Evolutionary conservation across 2,888 invertebrate genomes (phyloP).

Genomic region (Acleris laterana): DNA sequence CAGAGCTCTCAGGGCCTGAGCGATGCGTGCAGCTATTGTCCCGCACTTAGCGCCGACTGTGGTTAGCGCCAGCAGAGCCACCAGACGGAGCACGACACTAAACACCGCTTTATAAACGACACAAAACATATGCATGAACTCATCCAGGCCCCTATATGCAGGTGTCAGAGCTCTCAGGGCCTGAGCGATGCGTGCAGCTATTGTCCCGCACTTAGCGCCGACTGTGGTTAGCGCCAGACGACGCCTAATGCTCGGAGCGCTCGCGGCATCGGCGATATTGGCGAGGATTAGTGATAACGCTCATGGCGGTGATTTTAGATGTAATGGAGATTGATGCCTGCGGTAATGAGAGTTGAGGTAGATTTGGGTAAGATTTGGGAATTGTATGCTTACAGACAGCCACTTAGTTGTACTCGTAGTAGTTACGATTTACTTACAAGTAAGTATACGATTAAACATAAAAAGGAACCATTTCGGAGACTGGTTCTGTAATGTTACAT

Average conservation of each 20-base stretch:
- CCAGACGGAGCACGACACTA: slow-evolving; percentile 8
- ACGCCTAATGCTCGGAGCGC: slow-evolving; percentile 26
- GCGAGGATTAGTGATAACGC: slow-evolving; percentile 14
- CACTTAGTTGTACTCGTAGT: too few relatives aligned
- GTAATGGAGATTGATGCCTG: slow-evolving; percentile 2
- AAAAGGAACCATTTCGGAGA: too few relatives aligned
- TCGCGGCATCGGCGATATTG: slow-evolving; percentile 18
- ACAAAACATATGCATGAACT: not conserved
- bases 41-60: slow-evolving; percentile 27
- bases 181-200: slow-evolving; percentile 27
- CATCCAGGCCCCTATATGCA: slow-evolving; percentile 12
- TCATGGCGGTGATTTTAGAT: slow-evolving; percentile 18
- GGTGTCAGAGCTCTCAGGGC: slow-evolving; percentile 10
- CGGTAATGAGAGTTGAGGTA: too few relatives aligned
- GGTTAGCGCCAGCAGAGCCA: not conserved
- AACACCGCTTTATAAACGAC: slow-evolving; percentile 3
- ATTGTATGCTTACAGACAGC: too few relatives aligned
- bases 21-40: slow-evolving; percentile 27
- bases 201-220: slow-evolving; percentile 33
- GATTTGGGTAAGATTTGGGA: too few relatives aligned
- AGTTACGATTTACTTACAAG: too few relatives aligned
- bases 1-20: slow-evolving; percentile 10
- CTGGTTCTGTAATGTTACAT: too few relatives aligned
- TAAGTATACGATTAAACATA: too few relatives aligned
- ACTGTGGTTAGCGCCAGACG: slow-evolving; percentile 15